Percentiles rank a stretch among this genome's conserved stretches.
These are phyloP conservation scores for Cyphomyrus plagiostoma DNA, from an alignment of 2,113 vertebrate genomes.

Conservation along the genomic window DNA sequence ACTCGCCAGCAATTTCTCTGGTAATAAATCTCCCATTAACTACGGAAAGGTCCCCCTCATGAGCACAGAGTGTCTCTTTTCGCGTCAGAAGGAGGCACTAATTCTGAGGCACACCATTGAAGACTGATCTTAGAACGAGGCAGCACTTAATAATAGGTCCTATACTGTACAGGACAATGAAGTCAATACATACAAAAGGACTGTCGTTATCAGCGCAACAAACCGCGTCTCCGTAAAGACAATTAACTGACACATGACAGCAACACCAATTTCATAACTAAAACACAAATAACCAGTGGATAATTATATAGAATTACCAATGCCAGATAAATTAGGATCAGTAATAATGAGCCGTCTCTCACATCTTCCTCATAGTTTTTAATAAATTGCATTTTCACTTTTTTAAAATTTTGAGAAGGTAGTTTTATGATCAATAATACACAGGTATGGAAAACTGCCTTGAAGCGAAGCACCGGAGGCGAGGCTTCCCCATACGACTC, in stretches of 20 bases:
- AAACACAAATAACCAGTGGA: neutral
- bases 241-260: neutral
- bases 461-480: neutral
- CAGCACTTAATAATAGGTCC: neutral
- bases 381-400: neutral
- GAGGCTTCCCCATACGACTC: neutral
- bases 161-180: neutral
- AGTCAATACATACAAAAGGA: neutral
- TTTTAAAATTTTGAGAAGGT: neutral
- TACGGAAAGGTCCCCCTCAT: constrained; percentile 49
- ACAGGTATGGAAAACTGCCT: neutral
- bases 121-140: neutral
- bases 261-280: neutral
- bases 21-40: constrained; percentile 63
- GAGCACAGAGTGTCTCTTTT: neutral
- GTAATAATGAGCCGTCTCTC: neutral
- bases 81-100: neutral
- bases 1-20: constrained; percentile 56
- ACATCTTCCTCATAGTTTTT: neutral
- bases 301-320: neutral
- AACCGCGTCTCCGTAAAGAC: neutral
- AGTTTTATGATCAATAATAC: neutral
- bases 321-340: neutral
- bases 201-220: neutral
- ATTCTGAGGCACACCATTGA: neutral